These are phyloP conservation scores for Spinus olivaceus DNA, from an alignment of 2,797 vertebrate species.

Conservation along the genomic window DNA sequence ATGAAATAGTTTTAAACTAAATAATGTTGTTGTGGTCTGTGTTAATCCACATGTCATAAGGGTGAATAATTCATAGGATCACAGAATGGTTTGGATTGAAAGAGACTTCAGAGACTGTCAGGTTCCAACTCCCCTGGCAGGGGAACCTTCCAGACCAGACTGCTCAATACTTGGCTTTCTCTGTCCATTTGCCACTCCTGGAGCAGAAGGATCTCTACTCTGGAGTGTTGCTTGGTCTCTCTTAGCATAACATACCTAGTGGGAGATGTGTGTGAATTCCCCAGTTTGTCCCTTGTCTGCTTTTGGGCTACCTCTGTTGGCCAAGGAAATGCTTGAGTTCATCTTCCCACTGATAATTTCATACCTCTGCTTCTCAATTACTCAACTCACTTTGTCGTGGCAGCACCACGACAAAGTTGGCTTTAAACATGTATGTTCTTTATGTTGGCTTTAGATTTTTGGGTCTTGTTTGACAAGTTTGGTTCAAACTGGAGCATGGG, in stretches of 20 bases:
- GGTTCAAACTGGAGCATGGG: background rate
- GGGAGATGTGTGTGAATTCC: background rate
- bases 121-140: background rate
- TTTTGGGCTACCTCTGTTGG: background rate
- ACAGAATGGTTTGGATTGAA: background rate
- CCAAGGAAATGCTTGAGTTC: background rate
- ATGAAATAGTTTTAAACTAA: background rate
- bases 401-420: background rate
- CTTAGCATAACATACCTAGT: background rate
- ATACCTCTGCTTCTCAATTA: background rate
- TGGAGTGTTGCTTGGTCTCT: background rate
- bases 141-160: background rate
- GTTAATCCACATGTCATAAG: background rate
- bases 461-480: background rate
- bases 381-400: background rate
- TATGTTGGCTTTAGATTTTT: rapidly evolving
- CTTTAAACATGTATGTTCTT: background rate
- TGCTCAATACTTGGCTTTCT: background rate
- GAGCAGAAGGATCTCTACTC: background rate
- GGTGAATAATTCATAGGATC: background rate
- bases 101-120: background rate
- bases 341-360: background rate
- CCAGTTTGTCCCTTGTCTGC: background rate
- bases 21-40: background rate
- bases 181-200: background rate